Conservation (phyloP, 2,797 vertebrate genomes). For the Anisognathus igniventris region DNA sequence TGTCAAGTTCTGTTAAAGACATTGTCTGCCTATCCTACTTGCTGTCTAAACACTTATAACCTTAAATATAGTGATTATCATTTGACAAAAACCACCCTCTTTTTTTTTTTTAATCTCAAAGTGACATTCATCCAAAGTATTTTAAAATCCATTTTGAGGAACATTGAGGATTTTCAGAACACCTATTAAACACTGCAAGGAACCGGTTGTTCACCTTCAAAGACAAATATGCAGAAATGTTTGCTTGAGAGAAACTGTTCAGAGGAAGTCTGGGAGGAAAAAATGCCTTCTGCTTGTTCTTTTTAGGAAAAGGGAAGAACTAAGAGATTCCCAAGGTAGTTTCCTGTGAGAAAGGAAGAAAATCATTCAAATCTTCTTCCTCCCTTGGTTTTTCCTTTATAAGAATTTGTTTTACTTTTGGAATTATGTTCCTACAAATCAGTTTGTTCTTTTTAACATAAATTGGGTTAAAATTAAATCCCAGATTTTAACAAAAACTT, state of each 20-base stretch:
- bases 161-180: background rate
- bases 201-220: background rate
- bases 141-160: background rate
- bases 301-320: background rate
- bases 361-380: background rate
- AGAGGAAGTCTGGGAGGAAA: background rate
- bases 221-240: background rate
- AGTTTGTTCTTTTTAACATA: background rate
- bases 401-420: background rate
- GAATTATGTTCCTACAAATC: background rate
- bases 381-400: background rate
- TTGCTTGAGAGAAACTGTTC: background rate
- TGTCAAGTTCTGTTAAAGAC: background rate
- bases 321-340: background rate
- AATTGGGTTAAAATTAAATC: background rate
- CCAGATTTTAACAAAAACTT: background rate
- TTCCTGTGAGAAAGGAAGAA: background rate
- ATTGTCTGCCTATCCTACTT: background rate
- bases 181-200: background rate
- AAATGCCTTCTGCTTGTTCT: background rate
- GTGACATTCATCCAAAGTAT: background rate
- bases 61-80: background rate
- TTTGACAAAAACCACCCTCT: background rate
- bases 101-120: background rate
- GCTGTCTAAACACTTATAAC: background rate